Evolutionary conservation across 2,888 invertebrate species (phyloP).

Genomic region (Ecliptopera silaceata): DNA sequence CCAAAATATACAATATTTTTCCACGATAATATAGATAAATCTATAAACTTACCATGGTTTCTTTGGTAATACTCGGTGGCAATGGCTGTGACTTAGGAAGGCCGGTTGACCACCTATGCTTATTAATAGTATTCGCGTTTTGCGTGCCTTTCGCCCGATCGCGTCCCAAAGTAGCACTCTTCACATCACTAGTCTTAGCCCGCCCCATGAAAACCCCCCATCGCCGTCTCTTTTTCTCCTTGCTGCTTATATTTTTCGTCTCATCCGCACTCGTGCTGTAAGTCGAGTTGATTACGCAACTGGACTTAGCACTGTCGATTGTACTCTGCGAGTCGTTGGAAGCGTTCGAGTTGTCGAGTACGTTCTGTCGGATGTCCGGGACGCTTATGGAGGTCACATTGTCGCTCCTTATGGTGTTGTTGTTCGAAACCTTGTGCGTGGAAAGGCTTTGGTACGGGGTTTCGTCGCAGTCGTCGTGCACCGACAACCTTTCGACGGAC

Average conservation of each 20-base stretch:
- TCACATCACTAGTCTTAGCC: constrained; percentile 81
- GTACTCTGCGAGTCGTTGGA: constrained; percentile 43
- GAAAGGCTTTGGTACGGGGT: constrained; percentile 77
- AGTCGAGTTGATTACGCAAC: constrained; percentile 58
- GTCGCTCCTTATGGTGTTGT: constrained; percentile 61
- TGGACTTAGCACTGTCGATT: constrained; percentile 56
- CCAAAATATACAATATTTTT: too few relatives aligned
- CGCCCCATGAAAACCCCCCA: constrained; percentile 89
- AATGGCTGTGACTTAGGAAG: constrained; percentile 87
- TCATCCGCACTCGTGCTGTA: constrained; percentile 58
- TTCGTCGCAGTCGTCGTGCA: constrained; percentile 68
- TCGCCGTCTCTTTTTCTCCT: constrained; percentile 85
- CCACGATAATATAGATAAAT: neutral
- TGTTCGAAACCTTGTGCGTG: constrained; percentile 64
- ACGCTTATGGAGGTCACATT: constrained; percentile 73
- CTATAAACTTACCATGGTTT: constrained; percentile 86
- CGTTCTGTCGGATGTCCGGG: constrained; percentile 38
- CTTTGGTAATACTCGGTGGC: constrained; percentile 90
- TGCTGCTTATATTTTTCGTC: constrained; percentile 58
- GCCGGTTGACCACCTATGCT: constrained; percentile 88
- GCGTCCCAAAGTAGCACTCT: constrained; percentile 87
- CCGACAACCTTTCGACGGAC: constrained; percentile 61
- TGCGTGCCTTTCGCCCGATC: constrained; percentile 78
- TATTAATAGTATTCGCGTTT: constrained; percentile 68
- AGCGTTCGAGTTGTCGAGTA: constrained; percentile 33